phyloP scores from a whole-genome alignment of 2,888 invertebrate genomes.

The Orthonevra nobilis region DNA sequence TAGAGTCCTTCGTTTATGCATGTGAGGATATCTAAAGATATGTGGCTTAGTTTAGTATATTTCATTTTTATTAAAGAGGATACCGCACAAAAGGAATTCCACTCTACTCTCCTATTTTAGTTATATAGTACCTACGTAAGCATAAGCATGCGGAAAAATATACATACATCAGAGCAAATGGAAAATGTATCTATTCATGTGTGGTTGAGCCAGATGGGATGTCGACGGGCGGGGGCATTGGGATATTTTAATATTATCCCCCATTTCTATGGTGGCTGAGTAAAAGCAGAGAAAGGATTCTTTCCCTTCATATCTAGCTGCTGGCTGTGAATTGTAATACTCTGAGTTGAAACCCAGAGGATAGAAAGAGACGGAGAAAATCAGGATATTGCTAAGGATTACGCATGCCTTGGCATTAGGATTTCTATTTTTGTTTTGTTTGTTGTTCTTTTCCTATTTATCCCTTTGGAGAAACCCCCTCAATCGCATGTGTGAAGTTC shows the following conservation, averaged over 20 bases:
- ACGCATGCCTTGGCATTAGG: constrained; percentile 72
- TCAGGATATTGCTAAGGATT: constrained; percentile 71
- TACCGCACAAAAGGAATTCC: constrained; percentile 48
- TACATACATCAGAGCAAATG: constrained; percentile 43
- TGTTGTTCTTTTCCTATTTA: constrained; percentile 33
- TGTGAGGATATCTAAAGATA: constrained; percentile 42
- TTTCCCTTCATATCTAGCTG: constrained; percentile 47
- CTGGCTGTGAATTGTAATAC: constrained; percentile 46
- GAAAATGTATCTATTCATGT: constrained; percentile 66
- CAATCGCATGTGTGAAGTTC: constrained; percentile 26
- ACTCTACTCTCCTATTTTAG: constrained; percentile 8
- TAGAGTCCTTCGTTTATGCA: constrained; percentile 3
- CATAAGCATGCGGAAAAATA: constrained; percentile 26
- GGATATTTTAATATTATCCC: constrained; percentile 67
- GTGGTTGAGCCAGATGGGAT: constrained; percentile 11
- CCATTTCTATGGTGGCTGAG: constrained; percentile 39
- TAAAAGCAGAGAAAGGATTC: constrained; percentile 46
- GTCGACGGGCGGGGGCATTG: neutral
- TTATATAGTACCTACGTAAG: neutral
- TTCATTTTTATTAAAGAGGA: constrained; percentile 66
- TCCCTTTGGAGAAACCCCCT: constrained; percentile 32
- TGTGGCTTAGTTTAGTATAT: constrained; percentile 48
- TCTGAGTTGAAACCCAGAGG: constrained; percentile 32
- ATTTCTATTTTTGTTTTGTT: constrained; percentile 69
- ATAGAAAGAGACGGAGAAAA: constrained; percentile 27